A percentile compares a stretch with the other conserved stretches of the same genome.
These are phyloP conservation scores for Neelides folsomi DNA, from an alignment of 2,888 invertebrate genomes.

Conservation along the genomic window DNA sequence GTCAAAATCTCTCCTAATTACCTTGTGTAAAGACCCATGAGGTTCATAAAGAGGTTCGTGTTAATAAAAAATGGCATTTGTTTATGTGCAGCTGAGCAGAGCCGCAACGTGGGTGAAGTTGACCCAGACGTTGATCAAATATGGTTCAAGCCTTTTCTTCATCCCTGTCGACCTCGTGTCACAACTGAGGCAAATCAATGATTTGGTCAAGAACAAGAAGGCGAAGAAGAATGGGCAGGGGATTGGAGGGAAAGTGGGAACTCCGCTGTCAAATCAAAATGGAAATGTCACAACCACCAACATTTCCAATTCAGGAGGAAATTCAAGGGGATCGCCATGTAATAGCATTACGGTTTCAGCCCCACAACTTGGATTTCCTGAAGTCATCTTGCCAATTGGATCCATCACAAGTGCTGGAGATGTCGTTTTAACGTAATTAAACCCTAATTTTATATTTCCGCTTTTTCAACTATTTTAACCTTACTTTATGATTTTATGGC, in stretches of 20 bases:
- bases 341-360: constrained; percentile 35
- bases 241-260: constrained; percentile 18
- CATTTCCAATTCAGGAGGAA: too few species aligned
- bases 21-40: too few species aligned
- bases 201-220: constrained; percentile 38
- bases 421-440: constrained; percentile 39
- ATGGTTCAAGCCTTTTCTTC: constrained; percentile 62
- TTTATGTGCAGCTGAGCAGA: constrained; percentile 36
- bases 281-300: constrained; percentile 16
- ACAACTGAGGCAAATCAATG: constrained; percentile 47
- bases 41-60: too few species aligned
- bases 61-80: too few species aligned
- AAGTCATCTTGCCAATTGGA: constrained; percentile 38
- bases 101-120: constrained; percentile 60
- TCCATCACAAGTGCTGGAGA: constrained; percentile 41
- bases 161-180: constrained; percentile 58
- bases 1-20: too few species aligned
- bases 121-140: constrained; percentile 67
- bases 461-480: too few species aligned
- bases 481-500: too few species aligned
- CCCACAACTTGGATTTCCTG: constrained; percentile 36
- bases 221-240: constrained; percentile 20
- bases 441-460: not conserved
- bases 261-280: constrained; percentile 7
- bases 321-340: constrained; percentile 26